Evolutionary conservation across 2,113 vertebrate genomes (phyloP).

Genomic region (Pholis gunnellus): DNA sequence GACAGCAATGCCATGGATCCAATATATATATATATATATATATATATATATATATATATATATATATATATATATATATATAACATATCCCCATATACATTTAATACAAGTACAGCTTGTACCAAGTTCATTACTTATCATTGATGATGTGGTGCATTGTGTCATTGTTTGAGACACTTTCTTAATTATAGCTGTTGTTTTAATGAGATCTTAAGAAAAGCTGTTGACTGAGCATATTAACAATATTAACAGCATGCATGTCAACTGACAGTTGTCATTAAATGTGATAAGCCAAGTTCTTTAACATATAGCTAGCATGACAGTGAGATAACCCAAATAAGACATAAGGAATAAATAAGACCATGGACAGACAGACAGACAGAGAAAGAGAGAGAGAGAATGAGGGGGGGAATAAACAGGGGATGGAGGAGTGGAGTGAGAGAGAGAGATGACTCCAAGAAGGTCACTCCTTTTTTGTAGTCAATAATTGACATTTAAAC

Average conservation of each 20-base stretch:
- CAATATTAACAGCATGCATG: constrained; percentile 51
- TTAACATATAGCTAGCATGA: constrained; percentile 36
- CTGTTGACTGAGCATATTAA: constrained; percentile 58
- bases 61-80: constrained; percentile 3
- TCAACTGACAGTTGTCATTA: constrained; percentile 44
- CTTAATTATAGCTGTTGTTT: constrained; percentile 45
- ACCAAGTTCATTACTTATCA: constrained; percentile 23
- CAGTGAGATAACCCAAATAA: constrained; percentile 29
- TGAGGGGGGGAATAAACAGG: constrained; percentile 15
- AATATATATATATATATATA: constrained; percentile 9
- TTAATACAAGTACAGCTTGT: constrained; percentile 10
- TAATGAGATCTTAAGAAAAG: constrained; percentile 60
- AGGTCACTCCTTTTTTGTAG: constrained; percentile 93
- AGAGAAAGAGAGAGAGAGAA: constrained; percentile 46
- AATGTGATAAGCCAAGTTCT: constrained; percentile 38
- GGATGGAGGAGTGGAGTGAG: constrained; percentile 54
- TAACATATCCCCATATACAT: neutral
- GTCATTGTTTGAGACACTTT: constrained; percentile 19
- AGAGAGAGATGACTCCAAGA: constrained; percentile 86
- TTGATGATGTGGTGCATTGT: constrained; percentile 15
- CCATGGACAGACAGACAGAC: constrained; percentile 5
- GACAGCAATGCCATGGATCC: neutral
- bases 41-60: constrained; percentile 13
- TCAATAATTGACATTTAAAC: constrained; percentile 99
- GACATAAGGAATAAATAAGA: constrained; percentile 39